phyloP scores from a whole-genome alignment of 2,113 vertebrate genomes.

The Myotis brandtii region DNA sequence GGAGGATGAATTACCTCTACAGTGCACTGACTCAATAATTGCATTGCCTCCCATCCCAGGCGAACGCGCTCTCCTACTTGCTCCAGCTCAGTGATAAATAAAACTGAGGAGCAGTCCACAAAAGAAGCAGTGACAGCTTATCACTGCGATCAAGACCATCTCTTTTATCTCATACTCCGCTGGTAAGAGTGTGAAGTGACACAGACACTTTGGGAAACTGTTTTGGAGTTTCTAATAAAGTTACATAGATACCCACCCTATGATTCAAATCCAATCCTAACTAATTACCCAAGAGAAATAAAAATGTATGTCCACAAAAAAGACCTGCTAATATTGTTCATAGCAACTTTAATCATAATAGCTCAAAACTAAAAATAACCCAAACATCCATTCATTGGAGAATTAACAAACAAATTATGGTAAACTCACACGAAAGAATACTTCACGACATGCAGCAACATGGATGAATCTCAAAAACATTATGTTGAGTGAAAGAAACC shows the following conservation, averaged over 20 bases:
- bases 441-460: accelerated
- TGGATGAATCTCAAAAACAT: neutral
- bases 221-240: neutral
- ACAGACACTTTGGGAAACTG: neutral
- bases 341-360: neutral
- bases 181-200: neutral
- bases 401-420: neutral
- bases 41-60: neutral
- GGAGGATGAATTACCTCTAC: neutral
- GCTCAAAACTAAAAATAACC: neutral
- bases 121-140: neutral
- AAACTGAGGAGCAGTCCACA: neutral
- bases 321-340: neutral
- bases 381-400: neutral
- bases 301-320: neutral
- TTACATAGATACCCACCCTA: neutral
- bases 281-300: neutral
- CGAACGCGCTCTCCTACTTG: neutral
- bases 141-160: neutral
- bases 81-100: neutral
- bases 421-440: neutral
- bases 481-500: neutral
- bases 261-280: neutral
- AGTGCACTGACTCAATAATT: neutral
- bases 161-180: neutral